Percentiles rank a stretch among this genome's conserved stretches.
phyloP scores from a whole-genome alignment of 2,888 invertebrate species.

The Sceliomorpha sp. region DNA sequence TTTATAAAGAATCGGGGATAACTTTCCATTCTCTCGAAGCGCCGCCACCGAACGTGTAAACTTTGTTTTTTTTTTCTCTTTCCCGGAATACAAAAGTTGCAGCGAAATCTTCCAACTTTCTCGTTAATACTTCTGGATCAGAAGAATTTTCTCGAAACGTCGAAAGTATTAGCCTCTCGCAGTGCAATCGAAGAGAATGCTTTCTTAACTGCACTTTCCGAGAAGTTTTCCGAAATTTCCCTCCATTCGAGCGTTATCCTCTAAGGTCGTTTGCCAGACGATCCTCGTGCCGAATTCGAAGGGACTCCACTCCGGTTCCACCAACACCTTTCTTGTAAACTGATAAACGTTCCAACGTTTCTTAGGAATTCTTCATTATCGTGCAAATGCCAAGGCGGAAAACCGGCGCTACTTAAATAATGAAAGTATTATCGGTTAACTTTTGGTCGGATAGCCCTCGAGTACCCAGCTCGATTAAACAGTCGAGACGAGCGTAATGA shows the following conservation, averaged over 20 bases:
- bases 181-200: conserved; percentile 18
- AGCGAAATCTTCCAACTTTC: conserved; percentile 11
- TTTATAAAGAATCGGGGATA: conserved; percentile 6
- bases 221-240: conserved; percentile 12
- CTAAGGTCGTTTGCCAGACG: conserved; percentile 9
- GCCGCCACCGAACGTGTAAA: too few relatives aligned
- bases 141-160: conserved; percentile 10
- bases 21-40: conserved; percentile 4
- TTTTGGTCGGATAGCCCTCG: too few relatives aligned
- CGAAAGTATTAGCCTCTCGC: conserved; percentile 16
- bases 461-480: too few relatives aligned
- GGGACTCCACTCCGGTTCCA: conserved; percentile 6
- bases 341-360: conserved; percentile 29
- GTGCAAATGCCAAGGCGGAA: too few relatives aligned
- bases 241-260: conserved; percentile 9
- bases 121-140: conserved; percentile 17
- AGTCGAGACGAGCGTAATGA: too few relatives aligned
- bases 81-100: conserved; percentile 3
- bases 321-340: conserved; percentile 11
- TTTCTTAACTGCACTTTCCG: conserved; percentile 19
- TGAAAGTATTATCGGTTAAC: too few relatives aligned
- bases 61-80: too few relatives aligned
- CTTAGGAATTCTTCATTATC: too few relatives aligned
- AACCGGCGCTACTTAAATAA: too few relatives aligned
- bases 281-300: conserved; percentile 1